Percentiles rank a stretch among this genome's conserved stretches.
These are phyloP conservation scores for Leptinotarsa juncta DNA, from an alignment of 2,888 invertebrate genomes.

Conservation along the genomic window DNA sequence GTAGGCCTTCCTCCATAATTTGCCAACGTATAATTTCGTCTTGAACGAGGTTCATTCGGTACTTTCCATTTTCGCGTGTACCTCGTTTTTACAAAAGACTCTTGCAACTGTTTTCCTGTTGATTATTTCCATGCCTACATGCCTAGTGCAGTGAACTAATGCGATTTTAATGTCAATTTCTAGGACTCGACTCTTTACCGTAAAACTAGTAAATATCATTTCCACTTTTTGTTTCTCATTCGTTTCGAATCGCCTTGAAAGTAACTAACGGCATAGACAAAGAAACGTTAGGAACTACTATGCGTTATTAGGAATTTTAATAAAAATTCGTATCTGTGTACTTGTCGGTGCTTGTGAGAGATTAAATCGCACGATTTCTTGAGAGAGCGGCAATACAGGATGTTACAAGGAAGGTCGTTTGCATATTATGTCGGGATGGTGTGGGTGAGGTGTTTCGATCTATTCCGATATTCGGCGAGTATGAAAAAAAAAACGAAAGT, in stretches of 20 bases:
- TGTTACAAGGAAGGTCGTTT: slow-evolving; percentile 13
- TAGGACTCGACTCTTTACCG: neutral
- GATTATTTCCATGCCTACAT: neutral
- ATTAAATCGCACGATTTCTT: slow-evolving; percentile 11
- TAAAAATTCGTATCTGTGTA: slow-evolving; percentile 12
- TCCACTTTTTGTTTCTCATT: slow-evolving; percentile 14
- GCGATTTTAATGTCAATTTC: slow-evolving; percentile 16
- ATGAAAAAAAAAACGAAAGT: neutral
- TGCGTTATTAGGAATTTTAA: slow-evolving; percentile 14
- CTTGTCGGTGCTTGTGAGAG: slow-evolving; percentile 13
- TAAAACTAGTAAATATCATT: slow-evolving; percentile 16
- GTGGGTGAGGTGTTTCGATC: neutral
- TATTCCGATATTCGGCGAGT: neutral
- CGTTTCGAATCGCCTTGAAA: slow-evolving; percentile 17
- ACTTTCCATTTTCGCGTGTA: slow-evolving; percentile 14
- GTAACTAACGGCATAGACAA: slow-evolving; percentile 18
- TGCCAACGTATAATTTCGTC: neutral
- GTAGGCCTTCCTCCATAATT: no score
- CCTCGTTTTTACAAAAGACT: slow-evolving; percentile 4
- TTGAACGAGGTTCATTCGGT: neutral
- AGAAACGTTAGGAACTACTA: slow-evolving; percentile 6
- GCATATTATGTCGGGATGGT: neutral
- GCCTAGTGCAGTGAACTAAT: slow-evolving; percentile 1
- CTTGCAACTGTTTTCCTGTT: slow-evolving; percentile 6
- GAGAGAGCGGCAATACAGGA: slow-evolving; percentile 8